phyloP scores from a whole-genome alignment of 2,797 vertebrate genomes.

The Peromyscus eremicus region DNA sequence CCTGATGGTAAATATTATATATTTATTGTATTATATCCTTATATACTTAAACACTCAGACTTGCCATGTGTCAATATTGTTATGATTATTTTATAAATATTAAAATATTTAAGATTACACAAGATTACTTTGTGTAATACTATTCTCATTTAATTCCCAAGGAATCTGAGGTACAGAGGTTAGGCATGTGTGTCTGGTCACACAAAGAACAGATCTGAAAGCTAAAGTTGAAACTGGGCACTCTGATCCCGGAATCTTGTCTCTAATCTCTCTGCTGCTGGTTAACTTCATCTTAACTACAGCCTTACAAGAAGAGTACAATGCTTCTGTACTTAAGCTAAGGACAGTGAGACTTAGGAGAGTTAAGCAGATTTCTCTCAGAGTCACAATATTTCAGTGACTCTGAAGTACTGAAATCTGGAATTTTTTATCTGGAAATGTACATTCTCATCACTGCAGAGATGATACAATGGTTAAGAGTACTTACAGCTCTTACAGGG shows the following conservation, averaged over 20 bases:
- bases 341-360: background rate
- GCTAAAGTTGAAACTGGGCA: background rate
- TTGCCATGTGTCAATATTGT: background rate
- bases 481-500: too few species aligned
- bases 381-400: background rate
- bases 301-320: background rate
- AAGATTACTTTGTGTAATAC: background rate
- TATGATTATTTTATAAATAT: slow-evolving; percentile 38
- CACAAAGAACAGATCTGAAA: background rate
- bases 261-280: background rate
- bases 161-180: background rate
- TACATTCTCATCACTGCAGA: background rate
- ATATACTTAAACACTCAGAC: background rate
- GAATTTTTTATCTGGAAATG: background rate
- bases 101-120: background rate
- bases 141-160: background rate
- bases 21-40: background rate
- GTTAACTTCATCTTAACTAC: background rate
- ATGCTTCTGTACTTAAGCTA: background rate
- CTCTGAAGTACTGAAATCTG: background rate
- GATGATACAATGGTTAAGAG: background rate
- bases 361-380: background rate
- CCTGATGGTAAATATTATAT: background rate
- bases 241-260: background rate
- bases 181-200: background rate